Percentiles rank a stretch among this genome's conserved stretches.
Conservation (phyloP, 2,113 vertebrate genomes). For the Pomatorhinus ruficollis region DNA sequence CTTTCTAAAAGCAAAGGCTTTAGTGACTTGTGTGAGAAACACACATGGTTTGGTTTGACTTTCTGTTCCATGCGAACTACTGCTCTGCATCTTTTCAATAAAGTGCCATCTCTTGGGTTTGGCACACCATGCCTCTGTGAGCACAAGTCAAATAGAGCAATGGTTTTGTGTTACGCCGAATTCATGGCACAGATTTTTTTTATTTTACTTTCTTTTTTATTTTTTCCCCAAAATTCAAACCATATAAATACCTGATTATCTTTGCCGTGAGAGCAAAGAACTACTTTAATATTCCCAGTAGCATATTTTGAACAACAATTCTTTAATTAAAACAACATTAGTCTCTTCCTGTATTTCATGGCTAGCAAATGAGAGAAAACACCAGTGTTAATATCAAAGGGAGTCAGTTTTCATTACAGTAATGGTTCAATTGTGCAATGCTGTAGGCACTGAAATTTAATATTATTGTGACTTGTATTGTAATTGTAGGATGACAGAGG, state of each 20-base stretch:
- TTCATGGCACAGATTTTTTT: background rate
- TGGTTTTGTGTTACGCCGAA: background rate
- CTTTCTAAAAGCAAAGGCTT: conserved; percentile 28
- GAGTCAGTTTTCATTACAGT: conserved; percentile 72
- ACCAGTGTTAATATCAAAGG: conserved; percentile 73
- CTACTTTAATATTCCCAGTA: conserved; percentile 45
- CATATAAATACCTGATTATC: conserved; percentile 43
- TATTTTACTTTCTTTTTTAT: background rate
- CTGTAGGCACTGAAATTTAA: conserved; percentile 75
- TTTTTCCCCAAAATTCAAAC: background rate
- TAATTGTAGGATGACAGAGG: conserved; percentile 74
- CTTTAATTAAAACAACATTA: conserved; percentile 61
- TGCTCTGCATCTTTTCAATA: conserved; percentile 26
- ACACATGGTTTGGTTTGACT: conserved; percentile 42
- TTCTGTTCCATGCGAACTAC: background rate
- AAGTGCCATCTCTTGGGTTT: conserved; percentile 5
- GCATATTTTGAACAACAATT: conserved; percentile 61
- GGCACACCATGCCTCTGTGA: background rate
- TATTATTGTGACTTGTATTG: conserved; percentile 73
- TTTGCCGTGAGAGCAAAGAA: conserved; percentile 10
- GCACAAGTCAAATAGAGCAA: background rate
- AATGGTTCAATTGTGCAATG: conserved; percentile 66
- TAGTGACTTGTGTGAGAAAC: background rate
- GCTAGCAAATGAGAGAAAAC: conserved; percentile 68
- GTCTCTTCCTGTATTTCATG: conserved; percentile 60